phyloP scores from a whole-genome alignment of 37 sponge, comb jelly and placozoan genomes.

The Hormiphora californensis region DNA sequence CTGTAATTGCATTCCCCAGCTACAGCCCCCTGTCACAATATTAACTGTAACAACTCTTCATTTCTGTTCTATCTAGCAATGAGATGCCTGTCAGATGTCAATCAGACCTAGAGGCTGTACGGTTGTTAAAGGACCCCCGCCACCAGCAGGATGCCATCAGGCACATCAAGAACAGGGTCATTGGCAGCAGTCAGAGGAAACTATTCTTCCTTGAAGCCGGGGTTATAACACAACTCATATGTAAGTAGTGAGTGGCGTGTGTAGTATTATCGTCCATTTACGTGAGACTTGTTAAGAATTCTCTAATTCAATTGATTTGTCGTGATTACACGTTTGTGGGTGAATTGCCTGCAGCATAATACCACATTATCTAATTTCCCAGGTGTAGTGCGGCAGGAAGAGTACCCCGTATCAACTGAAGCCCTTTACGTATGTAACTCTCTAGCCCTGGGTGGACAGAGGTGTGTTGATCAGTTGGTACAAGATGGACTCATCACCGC shows the following conservation, averaged over 20 bases:
- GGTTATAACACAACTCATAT: constrained; percentile 1
- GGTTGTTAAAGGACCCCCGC: constrained; percentile 23
- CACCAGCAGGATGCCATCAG: constrained; percentile 7
- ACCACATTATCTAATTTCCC: neutral
- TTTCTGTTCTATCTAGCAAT: constrained; percentile 12
- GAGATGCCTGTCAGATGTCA: constrained; percentile 53
- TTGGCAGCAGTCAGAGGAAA: constrained; percentile 12
- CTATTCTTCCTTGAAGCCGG: constrained; percentile 19
- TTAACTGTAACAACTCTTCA: too few species aligned
- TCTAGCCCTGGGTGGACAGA: constrained; percentile 21
- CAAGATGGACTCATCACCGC: neutral
- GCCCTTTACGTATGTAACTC: constrained; percentile 47
- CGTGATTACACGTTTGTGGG: neutral
- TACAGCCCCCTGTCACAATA: too few species aligned
- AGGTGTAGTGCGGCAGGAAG: constrained; percentile 22
- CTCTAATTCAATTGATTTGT: neutral
- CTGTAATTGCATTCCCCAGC: too few species aligned
- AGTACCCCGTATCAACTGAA: neutral
- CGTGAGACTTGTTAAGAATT: neutral
- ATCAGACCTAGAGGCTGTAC: constrained; percentile 46
- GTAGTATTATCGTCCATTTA: neutral
- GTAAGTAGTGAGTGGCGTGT: neutral
- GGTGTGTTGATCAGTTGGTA: constrained; percentile 28
- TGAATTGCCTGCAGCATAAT: neutral
- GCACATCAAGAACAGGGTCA: constrained; percentile 52